Evolutionary conservation across 2,888 invertebrate genomes (phyloP), one percentile per base, ranked within the genome.

Genomic region (Pammene fasciana): DNA sequence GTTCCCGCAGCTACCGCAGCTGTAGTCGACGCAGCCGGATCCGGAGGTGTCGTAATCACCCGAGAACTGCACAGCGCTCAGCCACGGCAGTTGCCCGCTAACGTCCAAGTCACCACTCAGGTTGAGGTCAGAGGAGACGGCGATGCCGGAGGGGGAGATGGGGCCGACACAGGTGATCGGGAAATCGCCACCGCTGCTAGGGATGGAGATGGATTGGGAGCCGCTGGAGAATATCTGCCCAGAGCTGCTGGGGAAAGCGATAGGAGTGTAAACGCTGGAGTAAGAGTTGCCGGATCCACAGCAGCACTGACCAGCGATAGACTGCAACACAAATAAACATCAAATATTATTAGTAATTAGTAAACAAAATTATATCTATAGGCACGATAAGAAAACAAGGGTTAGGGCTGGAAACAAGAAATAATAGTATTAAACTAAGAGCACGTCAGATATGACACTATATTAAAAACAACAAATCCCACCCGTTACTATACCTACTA

Each of bases 111-210:
- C 34, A 0, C 82, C 82, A 65, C 78, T 79, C 2, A 82, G 76
- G 4, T 72, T 74, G 38, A 82, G 80, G 18, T 81, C 77, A 52
- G 82, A 79, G 3, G 75, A 57, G 0, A 82, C 76, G 5, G 75
- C 72, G 5, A 85, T 75, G 4, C 86, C 86, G 10, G 75, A 77
- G 0, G 86, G 85, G 5, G 80, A 73, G 13, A 82, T 78, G 0
- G 82, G 82, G 0, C 84, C 83, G 0, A 68, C 5, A 46, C 81
- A 81, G 11, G 80, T 78, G 7, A 82, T 75, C 0, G 64, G 38
- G 13, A 82, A 72, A 5, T 75, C 73, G 5, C 81, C 81, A 0
- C 80, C 79, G 59, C 74, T 78, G 18, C 7, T 43, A 0, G 78
- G 72, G 0, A 73, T 72, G 43, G 52, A 45, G 5, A 41, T 18